phyloP scores from a whole-genome alignment of 2,113 vertebrate species.

The Pterocles burchelli region DNA sequence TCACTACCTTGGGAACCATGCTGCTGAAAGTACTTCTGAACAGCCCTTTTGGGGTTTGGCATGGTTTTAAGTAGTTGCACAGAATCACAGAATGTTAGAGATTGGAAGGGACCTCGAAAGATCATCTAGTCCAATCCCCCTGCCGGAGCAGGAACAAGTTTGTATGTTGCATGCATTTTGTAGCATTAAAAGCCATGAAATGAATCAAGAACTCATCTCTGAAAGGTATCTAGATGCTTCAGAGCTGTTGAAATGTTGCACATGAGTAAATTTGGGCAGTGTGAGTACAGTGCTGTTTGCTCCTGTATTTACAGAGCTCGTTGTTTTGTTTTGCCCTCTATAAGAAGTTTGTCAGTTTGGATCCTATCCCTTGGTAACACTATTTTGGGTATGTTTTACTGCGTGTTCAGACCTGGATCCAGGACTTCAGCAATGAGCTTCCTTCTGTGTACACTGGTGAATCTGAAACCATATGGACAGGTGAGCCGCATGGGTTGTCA shows the following conservation, averaged over 20 bases:
- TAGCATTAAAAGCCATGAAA: not conserved
- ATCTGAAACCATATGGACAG: not conserved
- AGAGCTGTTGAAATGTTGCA: not conserved
- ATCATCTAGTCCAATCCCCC: too few relatives aligned
- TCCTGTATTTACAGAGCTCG: accelerated
- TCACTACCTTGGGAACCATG: not conserved
- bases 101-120: too few relatives aligned
- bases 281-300: not conserved
- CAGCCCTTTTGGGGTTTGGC: not conserved
- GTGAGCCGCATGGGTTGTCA: accelerated
- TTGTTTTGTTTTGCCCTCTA: not conserved
- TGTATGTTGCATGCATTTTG: not conserved
- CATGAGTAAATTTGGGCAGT: not conserved
- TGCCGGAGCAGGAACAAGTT: too few relatives aligned
- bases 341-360: not conserved
- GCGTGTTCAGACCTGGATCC: not conserved
- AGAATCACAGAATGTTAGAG: too few relatives aligned
- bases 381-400: not conserved
- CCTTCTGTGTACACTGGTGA: not conserved
- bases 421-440: not conserved
- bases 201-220: not conserved
- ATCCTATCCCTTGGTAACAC: not conserved
- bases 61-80: not conserved
- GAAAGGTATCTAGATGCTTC: not conserved
- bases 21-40: not conserved